Evolutionary conservation across 2,888 invertebrate genomes (phyloP).

Genomic region (Epirrhoe alternata): DNA sequence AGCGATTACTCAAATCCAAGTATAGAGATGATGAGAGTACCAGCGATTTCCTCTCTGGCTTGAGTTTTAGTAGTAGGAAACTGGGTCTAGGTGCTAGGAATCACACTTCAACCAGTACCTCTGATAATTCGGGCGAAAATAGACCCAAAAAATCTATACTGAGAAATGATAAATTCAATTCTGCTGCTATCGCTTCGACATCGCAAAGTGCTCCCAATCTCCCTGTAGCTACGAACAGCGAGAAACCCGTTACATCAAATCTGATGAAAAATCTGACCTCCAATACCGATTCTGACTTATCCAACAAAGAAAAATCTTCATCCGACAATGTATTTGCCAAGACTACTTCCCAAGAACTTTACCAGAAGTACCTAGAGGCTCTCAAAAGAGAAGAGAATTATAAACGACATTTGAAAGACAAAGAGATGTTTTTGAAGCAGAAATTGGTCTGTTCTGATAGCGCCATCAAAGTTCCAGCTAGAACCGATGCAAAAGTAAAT

Average conservation of each 20-base stretch:
- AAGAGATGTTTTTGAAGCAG: conserved; percentile 74
- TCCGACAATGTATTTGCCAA: conserved; percentile 62
- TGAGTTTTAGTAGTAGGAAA: conserved; percentile 68
- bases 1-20: conserved; percentile 84
- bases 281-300: conserved; percentile 70
- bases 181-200: conserved; percentile 68
- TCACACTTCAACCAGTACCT: conserved; percentile 72
- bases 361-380: conserved; percentile 74
- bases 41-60: conserved; percentile 77
- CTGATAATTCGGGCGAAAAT: conserved; percentile 65
- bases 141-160: conserved; percentile 77
- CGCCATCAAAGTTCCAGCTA: conserved; percentile 54
- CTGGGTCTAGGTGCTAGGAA: conserved; percentile 53
- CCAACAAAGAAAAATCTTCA: conserved; percentile 65
- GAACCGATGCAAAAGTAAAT: conserved; percentile 54
- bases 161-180: conserved; percentile 69
- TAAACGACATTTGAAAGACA: conserved; percentile 71
- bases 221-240: conserved; percentile 58
- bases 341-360: conserved; percentile 75
- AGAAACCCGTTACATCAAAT: conserved; percentile 52
- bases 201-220: conserved; percentile 80
- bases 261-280: conserved; percentile 53
- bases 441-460: conserved; percentile 69
- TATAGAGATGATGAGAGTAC: conserved; percentile 85
- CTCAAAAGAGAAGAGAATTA: conserved; percentile 71